A percentile compares a stretch with the other conserved stretches of the same genome.
These are phyloP conservation scores for Pinna nobilis DNA, from an alignment of 1,140 invertebrate genomes.

Conservation along the genomic window DNA sequence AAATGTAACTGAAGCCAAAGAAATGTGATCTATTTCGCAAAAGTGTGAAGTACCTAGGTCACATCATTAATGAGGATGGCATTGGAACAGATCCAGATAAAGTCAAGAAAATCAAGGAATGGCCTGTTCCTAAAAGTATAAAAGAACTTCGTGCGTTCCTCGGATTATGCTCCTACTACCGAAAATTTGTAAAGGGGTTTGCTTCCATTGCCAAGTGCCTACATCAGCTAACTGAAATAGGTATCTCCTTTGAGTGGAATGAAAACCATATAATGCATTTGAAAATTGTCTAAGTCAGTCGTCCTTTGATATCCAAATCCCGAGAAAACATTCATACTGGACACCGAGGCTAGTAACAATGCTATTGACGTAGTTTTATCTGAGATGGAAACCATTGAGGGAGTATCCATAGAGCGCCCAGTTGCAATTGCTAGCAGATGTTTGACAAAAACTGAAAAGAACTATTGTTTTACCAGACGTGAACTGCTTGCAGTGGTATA, in stretches of 20 bases:
- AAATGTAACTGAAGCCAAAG: slow-evolving; percentile 37
- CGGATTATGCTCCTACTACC: slow-evolving; percentile 42
- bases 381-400: background rate
- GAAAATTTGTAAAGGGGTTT: slow-evolving; percentile 35
- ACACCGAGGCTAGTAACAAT: background rate
- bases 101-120: slow-evolving; percentile 22
- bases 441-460: slow-evolving; percentile 3
- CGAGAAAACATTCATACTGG: background rate
- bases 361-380: background rate
- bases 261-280: too few relatives aligned
- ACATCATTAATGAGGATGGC: slow-evolving; percentile 28
- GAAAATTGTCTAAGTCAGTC: too few relatives aligned
- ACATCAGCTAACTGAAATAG: slow-evolving; percentile 43
- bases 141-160: slow-evolving; percentile 38
- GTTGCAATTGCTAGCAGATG: too few relatives aligned
- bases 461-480: slow-evolving; percentile 29
- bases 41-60: slow-evolving; percentile 28
- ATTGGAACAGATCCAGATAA: slow-evolving; percentile 31
- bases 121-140: slow-evolving; percentile 28
- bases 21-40: slow-evolving; percentile 34
- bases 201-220: slow-evolving; percentile 41
- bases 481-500: slow-evolving; percentile 29
- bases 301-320: too few relatives aligned
- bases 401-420: too few relatives aligned
- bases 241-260: slow-evolving; percentile 40